These are phyloP conservation scores for Brachionus plicatilis DNA, from an alignment of 1,140 invertebrate species.

Conservation along the genomic window DNA sequence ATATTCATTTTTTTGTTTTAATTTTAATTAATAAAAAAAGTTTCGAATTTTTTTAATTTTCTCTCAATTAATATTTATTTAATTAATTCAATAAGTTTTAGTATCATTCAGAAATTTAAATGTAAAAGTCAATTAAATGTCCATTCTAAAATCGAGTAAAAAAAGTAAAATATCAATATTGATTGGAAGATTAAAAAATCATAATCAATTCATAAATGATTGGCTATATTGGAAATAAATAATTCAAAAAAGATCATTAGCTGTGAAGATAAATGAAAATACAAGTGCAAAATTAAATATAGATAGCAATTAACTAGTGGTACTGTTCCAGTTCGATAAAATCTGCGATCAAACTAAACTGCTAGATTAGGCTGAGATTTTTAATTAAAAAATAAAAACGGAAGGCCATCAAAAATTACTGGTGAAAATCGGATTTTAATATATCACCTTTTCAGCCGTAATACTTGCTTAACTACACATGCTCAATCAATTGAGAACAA, in stretches of 20 bases:
- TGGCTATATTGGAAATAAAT: not conserved
- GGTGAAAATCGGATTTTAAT: not conserved
- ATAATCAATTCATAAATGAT: not conserved
- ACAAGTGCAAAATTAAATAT: not conserved
- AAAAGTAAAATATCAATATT: not conserved
- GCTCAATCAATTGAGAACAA: not conserved
- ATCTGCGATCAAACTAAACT: not conserved
- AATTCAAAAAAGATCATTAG: not conserved
- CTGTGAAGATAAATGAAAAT: not conserved
- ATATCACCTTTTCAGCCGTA: not conserved
- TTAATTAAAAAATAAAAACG: not conserved
- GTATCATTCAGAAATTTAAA: too few relatives aligned
- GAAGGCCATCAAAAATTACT: not conserved
- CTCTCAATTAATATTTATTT: too few relatives aligned
- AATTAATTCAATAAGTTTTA: too few relatives aligned
- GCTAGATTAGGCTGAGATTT: not conserved
- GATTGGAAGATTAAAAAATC: not conserved
- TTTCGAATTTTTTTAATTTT: too few relatives aligned
- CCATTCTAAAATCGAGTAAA: not conserved
- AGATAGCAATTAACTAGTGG: not conserved
- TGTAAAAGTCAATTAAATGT: not conserved
- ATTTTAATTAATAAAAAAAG: too few relatives aligned
- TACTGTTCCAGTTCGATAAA: not conserved
- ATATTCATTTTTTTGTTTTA: too few relatives aligned
- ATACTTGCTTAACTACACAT: conserved; percentile 10